Percentiles rank a stretch among this genome's conserved stretches.
Conservation (phyloP, 2,113 vertebrate species). For the Orycteropus afer region DNA sequence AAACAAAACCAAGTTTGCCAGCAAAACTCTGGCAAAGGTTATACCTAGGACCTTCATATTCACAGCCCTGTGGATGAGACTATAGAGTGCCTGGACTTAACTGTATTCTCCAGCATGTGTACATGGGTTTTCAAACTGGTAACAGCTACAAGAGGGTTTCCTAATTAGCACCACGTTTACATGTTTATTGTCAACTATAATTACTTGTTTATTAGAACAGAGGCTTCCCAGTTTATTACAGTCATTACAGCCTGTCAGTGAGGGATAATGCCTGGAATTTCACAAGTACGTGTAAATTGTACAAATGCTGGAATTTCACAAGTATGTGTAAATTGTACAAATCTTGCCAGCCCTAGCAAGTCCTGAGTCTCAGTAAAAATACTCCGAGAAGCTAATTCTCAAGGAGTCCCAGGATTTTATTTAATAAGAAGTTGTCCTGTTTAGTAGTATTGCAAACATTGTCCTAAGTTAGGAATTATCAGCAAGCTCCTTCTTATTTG, state of each 20-base stretch:
- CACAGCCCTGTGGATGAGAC: neutral
- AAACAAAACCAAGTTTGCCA: neutral
- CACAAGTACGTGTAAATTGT: conserved; percentile 53
- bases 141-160: neutral
- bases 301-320: conserved; percentile 60
- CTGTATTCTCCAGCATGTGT: neutral
- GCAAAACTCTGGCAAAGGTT: neutral
- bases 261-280: conserved; percentile 63
- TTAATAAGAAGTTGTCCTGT: conserved; percentile 13
- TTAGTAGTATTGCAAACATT: conserved; percentile 11
- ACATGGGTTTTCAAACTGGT: neutral
- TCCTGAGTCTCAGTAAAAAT: conserved; percentile 35
- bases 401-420: neutral
- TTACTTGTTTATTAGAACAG: conserved; percentile 74
- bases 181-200: conserved; percentile 63
- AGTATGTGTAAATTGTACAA: conserved; percentile 48
- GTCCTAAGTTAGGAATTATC: neutral
- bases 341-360: neutral
- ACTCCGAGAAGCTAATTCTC: conserved; percentile 35
- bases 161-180: conserved; percentile 63
- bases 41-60: too few relatives aligned
- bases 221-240: conserved; percentile 54
- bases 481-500: neutral
- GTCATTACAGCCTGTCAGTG: conserved; percentile 59
- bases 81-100: neutral